Percentiles rank a stretch among this genome's conserved stretches.
These are phyloP conservation scores for Epinephelus cyanopodus DNA, from an alignment of 2,113 vertebrate species.

Conservation along the genomic window DNA sequence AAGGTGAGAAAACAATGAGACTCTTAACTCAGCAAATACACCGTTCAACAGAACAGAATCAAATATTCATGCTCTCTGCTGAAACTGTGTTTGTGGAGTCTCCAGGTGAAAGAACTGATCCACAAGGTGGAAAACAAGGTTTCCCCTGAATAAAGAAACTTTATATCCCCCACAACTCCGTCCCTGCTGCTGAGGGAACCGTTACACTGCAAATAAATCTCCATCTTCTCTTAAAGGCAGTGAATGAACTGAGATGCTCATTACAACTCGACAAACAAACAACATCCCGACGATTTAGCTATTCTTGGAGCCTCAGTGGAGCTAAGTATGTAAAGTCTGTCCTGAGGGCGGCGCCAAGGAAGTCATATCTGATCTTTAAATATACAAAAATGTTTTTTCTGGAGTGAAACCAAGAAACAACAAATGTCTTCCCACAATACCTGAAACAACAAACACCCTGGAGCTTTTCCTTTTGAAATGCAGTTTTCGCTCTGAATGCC, in stretches of 20 bases:
- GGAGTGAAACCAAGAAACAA: neutral
- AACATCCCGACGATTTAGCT: neutral
- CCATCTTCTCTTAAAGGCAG: too few relatives aligned
- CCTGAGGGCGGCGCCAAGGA: neutral
- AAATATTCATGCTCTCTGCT: constrained; percentile 45
- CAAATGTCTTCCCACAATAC: neutral
- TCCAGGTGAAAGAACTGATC: constrained; percentile 3
- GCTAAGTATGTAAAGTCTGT: neutral
- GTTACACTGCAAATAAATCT: too few relatives aligned
- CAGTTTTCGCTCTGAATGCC: too few relatives aligned
- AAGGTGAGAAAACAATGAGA: constrained; percentile 40
- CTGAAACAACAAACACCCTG: neutral
- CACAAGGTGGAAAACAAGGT: neutral
- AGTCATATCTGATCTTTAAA: neutral
- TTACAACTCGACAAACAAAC: neutral
- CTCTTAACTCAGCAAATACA: constrained; percentile 35
- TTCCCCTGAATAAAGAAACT: constrained; percentile 4
- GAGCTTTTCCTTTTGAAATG: too few relatives aligned
- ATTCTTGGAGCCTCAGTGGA: neutral
- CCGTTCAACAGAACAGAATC: constrained; percentile 11
- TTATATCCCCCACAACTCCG: neutral
- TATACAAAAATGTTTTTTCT: neutral
- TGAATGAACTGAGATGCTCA: neutral
- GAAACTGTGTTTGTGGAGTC: constrained; percentile 13
- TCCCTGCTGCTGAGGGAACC: neutral